Evolutionary conservation across 2,113 vertebrate species (phyloP).

Genomic region (Rhynchomys soricoides): DNA sequence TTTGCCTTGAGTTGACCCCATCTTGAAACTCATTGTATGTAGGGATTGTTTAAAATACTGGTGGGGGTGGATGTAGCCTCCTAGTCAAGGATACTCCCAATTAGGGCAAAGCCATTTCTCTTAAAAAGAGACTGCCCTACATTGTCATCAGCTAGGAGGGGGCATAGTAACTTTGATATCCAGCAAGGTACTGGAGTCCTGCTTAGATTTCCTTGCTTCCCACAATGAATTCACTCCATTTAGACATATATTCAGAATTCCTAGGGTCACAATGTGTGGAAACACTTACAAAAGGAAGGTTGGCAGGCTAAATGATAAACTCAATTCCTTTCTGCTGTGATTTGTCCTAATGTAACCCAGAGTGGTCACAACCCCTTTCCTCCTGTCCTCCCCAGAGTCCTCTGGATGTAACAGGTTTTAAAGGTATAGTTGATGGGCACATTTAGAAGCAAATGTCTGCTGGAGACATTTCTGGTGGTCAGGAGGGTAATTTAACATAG

Average conservation of each 20-base stretch:
- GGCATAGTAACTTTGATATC: not conserved
- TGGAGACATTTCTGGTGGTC: not conserved
- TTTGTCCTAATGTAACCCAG: not conserved
- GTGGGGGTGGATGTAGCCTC: not conserved
- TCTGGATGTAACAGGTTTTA: too few relatives aligned
- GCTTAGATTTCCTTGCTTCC: not conserved
- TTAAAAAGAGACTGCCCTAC: not conserved
- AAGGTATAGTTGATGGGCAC: too few relatives aligned
- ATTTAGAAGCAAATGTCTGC: not conserved
- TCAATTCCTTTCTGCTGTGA: not conserved
- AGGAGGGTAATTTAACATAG: not conserved
- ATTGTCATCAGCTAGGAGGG: not conserved
- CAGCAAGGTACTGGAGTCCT: not conserved
- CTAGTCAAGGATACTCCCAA: not conserved
- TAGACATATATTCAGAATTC: not conserved
- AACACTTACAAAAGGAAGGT: not conserved
- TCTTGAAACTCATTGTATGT: not conserved
- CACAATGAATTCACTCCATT: not conserved
- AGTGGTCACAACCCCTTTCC: not conserved
- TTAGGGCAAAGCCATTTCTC: not conserved
- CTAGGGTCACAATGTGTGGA: not conserved
- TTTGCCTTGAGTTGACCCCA: not conserved
- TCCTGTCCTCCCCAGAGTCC: not conserved
- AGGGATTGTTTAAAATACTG: not conserved
- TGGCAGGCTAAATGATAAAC: not conserved